Base-by-base conservation (phyloP, 2,113 vertebrate genomes). In the Seriola rivoliana region DNA sequence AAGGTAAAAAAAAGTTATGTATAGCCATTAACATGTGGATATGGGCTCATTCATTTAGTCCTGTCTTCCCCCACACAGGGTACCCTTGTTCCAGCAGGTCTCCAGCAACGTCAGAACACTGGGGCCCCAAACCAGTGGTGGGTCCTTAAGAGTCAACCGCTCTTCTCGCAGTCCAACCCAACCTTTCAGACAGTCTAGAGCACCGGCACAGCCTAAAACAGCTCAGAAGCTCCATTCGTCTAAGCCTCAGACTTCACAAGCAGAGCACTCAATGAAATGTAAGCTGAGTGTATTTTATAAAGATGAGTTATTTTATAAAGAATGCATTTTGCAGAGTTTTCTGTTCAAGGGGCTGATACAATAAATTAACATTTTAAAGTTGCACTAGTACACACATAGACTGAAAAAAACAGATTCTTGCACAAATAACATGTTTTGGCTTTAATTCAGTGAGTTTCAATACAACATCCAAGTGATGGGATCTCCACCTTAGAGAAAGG, bases 11-110 rank as follows among this genome's bases (percentile, higher is more conserved):
- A 50, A 68, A 44, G 23, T 40, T 14, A 19, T 50, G 36, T 69
- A 36, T n/a, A 21, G 21, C 16, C 11, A 55, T 55, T 38, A 75
- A 29, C 8, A n/a, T 3, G 23, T 54, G 29, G 8, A 34, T 16
- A 36, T 58, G 3, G 54, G 50, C 13, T 73, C 9, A 34, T 16
- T 64, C 13, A 50, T 7, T 75, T 40, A 62, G 10, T 11, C 21
- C n/a, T 58, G 8, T 60, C 0, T 86, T 85, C 36, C 5, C 4
- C 14, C 58, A 29, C 60, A 17, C 80, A 92, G 92, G 25, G 14
- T 58, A 19, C 25, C 57, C 29, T 54, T 64, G 52, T 8, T 65
- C 59, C 75, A 78, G 50, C 25, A 40, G 19, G 34, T 57, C n/a
- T 46, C 38, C 40, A 44, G 14, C 63, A 78, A 66, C 3, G 44